Conservation (phyloP, 2,113 vertebrate species). For the Scytalopus superciliaris region DNA sequence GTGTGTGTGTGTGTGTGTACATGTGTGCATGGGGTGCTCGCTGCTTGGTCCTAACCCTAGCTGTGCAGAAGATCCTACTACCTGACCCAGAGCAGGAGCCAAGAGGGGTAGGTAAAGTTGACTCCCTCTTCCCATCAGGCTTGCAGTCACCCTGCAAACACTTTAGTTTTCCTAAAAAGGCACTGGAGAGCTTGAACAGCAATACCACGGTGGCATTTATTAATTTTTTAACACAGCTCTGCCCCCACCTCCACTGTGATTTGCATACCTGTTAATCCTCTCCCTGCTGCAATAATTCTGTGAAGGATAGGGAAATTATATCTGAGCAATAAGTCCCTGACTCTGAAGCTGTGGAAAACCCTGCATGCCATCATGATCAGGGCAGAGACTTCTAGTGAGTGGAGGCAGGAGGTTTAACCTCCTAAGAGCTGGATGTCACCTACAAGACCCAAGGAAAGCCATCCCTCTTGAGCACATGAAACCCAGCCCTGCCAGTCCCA, state of each 20-base stretch:
- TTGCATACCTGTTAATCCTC: slow-evolving; percentile 54
- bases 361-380: background rate
- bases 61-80: background rate
- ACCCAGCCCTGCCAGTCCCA: background rate
- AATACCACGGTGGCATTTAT: background rate
- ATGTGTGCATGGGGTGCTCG: background rate
- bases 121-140: background rate
- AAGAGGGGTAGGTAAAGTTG: background rate
- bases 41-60: background rate
- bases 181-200: background rate
- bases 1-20: background rate
- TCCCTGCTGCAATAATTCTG: slow-evolving; percentile 44
- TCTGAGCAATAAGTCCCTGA: background rate
- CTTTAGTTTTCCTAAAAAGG: slow-evolving; percentile 6
- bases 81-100: background rate
- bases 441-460: background rate
- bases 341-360: background rate
- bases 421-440: background rate
- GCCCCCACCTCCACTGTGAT: background rate
- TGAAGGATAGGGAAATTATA: slow-evolving; percentile 23
- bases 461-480: background rate
- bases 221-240: slow-evolving; percentile 48
- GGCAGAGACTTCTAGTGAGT: background rate
- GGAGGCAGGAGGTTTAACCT: background rate
- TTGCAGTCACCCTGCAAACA: background rate